These are phyloP conservation scores for Reticulitermes lucifugus DNA, from an alignment of 2,888 invertebrate genomes.

Conservation along the genomic window DNA sequence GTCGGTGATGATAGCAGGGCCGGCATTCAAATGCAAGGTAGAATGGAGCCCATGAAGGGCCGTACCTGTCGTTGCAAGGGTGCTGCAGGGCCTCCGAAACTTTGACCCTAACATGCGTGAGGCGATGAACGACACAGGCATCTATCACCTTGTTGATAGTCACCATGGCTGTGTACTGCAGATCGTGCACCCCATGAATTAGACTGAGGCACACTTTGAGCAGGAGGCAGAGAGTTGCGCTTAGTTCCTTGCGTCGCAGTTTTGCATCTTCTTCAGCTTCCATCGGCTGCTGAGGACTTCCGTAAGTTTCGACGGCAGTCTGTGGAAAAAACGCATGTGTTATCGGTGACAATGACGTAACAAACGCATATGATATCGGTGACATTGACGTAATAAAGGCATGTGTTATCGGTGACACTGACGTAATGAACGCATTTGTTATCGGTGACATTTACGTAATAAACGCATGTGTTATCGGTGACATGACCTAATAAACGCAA, in stretches of 20 bases:
- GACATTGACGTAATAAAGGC: no score
- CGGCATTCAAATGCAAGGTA: no score
- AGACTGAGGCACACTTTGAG: constrained; percentile 68
- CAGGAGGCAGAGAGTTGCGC: constrained; percentile 66
- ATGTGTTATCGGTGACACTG: no score
- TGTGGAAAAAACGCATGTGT: constrained; percentile 49
- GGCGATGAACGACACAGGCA: constrained; percentile 62
- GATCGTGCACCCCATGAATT: constrained; percentile 68
- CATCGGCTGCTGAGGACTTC: constrained; percentile 53
- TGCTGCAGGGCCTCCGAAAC: constrained; percentile 57
- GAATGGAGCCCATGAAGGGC: not conserved
- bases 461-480: no score
- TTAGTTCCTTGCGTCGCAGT: constrained; percentile 57
- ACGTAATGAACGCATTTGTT: no score
- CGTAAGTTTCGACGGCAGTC: constrained; percentile 62
- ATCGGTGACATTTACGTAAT: no score
- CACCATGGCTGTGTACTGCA: constrained; percentile 71
- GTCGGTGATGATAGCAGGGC: no score
- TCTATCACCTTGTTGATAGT: constrained; percentile 72
- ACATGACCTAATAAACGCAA: no score
- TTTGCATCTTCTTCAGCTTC: constrained; percentile 44
- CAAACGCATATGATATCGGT: no score
- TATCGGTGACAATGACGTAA: no score
- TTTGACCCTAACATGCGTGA: constrained; percentile 58
- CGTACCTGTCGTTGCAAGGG: constrained; percentile 54